These are phyloP conservation scores for Oxytorus armatus DNA, from an alignment of 2,888 invertebrate species.

Conservation along the genomic window DNA sequence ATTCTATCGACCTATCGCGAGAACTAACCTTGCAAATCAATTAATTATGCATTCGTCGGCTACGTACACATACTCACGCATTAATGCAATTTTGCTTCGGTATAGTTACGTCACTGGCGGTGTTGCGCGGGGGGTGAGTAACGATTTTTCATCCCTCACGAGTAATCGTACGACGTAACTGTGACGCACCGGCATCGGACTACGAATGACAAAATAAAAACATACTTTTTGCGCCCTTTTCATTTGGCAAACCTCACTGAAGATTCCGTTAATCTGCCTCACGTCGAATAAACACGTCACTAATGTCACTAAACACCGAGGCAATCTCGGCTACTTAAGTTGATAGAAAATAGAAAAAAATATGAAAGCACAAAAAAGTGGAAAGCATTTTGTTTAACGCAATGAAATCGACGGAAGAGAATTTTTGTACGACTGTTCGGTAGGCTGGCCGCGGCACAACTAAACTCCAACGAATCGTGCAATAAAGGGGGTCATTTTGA, in stretches of 20 bases:
- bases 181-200: not conserved
- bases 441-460: constrained; percentile 77
- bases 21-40: constrained; percentile 5
- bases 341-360: not conserved
- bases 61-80: not conserved
- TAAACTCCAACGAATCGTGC: constrained; percentile 80
- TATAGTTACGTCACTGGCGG: constrained; percentile 21
- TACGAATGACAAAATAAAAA: constrained; percentile 18
- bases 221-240: not conserved
- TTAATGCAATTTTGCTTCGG: constrained; percentile 16
- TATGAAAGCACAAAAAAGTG: not conserved
- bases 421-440: constrained; percentile 73
- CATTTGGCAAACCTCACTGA: not conserved
- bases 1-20: constrained; percentile 5
- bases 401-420: constrained; percentile 33
- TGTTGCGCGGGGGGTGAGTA: too few species aligned
- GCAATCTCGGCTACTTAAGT: not conserved
- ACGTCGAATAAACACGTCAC: constrained; percentile 5
- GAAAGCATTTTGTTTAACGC: too few species aligned
- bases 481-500: constrained; percentile 86
- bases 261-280: constrained; percentile 2
- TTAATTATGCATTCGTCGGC: not conserved
- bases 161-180: constrained; percentile 9
- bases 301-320: constrained; percentile 25
- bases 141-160: constrained; percentile 50